Evolutionary conservation across 2,888 invertebrate species (phyloP).

Genomic region (Synanthedon formicaeformis): DNA sequence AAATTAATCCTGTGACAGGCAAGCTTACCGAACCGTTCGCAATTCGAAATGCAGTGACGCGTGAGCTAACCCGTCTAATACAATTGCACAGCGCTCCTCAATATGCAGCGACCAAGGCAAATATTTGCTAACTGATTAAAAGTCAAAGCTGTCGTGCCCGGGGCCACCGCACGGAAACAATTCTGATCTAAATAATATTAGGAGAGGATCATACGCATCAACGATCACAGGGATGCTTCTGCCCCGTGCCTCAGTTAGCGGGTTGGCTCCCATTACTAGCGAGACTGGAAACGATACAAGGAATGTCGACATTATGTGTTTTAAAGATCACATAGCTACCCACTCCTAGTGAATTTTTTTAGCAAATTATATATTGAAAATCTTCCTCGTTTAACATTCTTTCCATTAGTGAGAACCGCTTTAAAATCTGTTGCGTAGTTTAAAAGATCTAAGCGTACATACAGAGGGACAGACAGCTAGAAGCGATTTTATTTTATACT

Average conservation of each 20-base stretch:
- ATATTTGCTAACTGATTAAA: slow-evolving; percentile 66
- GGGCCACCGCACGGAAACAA: slow-evolving; percentile 46
- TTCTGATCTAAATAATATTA: slow-evolving; percentile 61
- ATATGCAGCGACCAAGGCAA: slow-evolving; percentile 46
- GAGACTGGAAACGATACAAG: no score
- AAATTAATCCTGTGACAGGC: slow-evolving; percentile 32
- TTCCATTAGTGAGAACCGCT: no score
- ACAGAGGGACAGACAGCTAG: no score
- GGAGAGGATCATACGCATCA: slow-evolving; percentile 46
- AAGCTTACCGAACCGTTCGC: slow-evolving; percentile 26
- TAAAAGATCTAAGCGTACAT: no score
- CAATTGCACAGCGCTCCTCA: slow-evolving; percentile 64
- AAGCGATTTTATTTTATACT: no score
- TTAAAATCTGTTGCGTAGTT: no score
- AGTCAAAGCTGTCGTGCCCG: slow-evolving; percentile 57
- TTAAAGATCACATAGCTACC: no score
- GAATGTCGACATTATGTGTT: no score
- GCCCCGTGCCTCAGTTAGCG: not conserved
- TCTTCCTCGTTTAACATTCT: no score
- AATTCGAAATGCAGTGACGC: slow-evolving; percentile 32
- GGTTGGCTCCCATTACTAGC: no score
- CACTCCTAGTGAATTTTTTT: no score
- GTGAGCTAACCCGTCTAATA: slow-evolving; percentile 41
- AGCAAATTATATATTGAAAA: no score
- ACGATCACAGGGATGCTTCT: slow-evolving; percentile 43